Evolutionary conservation across 2,888 invertebrate species (phyloP).

Genomic region (Agriopis marginaria): DNA sequence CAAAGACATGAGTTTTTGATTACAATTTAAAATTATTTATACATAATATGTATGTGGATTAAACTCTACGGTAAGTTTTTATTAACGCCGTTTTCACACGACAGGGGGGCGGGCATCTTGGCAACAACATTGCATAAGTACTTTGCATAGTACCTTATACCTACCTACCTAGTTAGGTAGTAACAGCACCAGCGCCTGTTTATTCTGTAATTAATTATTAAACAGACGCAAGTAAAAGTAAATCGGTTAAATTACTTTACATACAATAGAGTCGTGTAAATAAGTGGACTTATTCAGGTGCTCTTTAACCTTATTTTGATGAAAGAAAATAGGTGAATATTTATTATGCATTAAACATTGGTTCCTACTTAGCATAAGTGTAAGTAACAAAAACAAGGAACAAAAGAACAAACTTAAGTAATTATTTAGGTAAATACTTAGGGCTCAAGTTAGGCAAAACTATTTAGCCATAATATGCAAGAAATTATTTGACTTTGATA

Average conservation of each 20-base stretch:
- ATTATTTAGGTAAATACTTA: neutral
- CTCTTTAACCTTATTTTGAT: slow-evolving; percentile 56
- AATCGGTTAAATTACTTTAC: slow-evolving; percentile 52
- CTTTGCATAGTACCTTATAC: too few relatives aligned
- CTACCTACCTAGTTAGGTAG: slow-evolving; percentile 3
- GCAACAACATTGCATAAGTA: slow-evolving; percentile 1
- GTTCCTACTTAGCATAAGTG: slow-evolving; percentile 1
- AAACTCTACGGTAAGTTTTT: neutral
- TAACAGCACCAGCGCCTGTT: slow-evolving; percentile 4
- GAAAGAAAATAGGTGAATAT: slow-evolving; percentile 42
- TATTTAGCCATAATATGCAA: too few relatives aligned
- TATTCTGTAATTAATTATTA: slow-evolving; percentile 38
- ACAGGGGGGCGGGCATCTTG: neutral
- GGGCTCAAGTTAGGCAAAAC: neutral
- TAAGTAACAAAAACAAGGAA: neutral
- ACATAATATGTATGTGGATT: too few relatives aligned
- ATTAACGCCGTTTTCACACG: neutral
- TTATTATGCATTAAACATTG: slow-evolving; percentile 25
- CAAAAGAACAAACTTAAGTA: slow-evolving; percentile 1
- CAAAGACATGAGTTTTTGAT: too few relatives aligned
- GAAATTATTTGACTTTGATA: too few relatives aligned
- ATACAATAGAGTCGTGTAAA: slow-evolving; percentile 50
- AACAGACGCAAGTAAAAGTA: slow-evolving; percentile 50
- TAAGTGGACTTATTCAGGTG: slow-evolving; percentile 51
- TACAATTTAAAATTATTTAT: too few relatives aligned